Conservation (phyloP, 1,140 invertebrate species). For the Lordiphosa mommai region DNA sequence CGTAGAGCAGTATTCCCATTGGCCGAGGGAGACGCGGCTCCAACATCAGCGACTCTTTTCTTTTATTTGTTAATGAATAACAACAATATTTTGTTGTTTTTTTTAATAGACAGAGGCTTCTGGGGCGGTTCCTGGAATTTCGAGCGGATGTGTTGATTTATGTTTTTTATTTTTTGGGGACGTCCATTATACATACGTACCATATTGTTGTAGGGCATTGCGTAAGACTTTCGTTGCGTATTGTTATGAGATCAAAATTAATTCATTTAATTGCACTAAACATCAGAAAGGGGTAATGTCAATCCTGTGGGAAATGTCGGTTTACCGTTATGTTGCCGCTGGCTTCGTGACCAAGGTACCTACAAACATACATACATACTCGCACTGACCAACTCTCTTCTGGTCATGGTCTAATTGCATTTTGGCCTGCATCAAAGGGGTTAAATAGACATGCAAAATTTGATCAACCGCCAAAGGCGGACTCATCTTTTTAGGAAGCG, state of each 20-base stretch:
- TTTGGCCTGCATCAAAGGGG: conserved; percentile 45
- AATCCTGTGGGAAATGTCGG: conserved; percentile 59
- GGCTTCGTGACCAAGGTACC: background rate
- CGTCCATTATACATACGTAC: background rate
- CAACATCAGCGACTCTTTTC: conserved; percentile 1
- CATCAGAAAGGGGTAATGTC: conserved; percentile 29
- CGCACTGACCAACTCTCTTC: conserved; percentile 2
- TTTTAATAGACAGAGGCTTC: conserved; percentile 46
- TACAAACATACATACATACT: background rate
- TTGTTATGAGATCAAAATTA: conserved; percentile 33
- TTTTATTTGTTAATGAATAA: conserved; percentile 37
- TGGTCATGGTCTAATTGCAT: conserved; percentile 71
- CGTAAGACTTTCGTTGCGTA: conserved; percentile 41
- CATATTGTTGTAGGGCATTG: conserved; percentile 30
- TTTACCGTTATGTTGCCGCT: conserved; percentile 13
- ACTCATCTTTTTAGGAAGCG: background rate
- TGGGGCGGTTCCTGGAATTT: conserved; percentile 67
- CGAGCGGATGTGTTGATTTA: conserved; percentile 74
- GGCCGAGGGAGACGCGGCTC: background rate
- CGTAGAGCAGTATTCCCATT: conserved; percentile 10
- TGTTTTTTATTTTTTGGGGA: conserved; percentile 31
- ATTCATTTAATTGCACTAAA: conserved; percentile 34
- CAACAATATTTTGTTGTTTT: conserved; percentile 24
- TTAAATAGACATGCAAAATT: conserved; percentile 66
- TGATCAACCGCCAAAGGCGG: conserved; percentile 23